Conservation (phyloP, 2,113 vertebrate genomes). For the Cepphus grylle region DNA sequence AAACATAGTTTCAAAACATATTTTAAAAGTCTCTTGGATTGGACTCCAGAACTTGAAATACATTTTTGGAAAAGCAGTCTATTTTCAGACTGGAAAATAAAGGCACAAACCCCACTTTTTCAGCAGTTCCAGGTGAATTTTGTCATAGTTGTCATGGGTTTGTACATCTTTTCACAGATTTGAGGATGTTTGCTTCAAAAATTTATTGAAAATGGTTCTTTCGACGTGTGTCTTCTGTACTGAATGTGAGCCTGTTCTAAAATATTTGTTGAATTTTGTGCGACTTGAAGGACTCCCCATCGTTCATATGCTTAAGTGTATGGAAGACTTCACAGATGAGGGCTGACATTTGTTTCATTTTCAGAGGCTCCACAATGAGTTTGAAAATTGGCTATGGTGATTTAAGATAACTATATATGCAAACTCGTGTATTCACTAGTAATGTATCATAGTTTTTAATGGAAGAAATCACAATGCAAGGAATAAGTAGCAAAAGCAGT, state of each 20-base stretch:
- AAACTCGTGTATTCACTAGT: neutral
- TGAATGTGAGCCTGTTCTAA: neutral
- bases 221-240: neutral
- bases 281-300: neutral
- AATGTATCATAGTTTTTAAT: accelerated
- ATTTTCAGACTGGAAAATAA: neutral
- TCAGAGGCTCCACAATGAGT: neutral
- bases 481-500: neutral
- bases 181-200: neutral
- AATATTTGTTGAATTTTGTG: neutral
- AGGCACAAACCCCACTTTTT: neutral
- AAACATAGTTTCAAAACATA: neutral
- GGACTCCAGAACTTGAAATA: neutral
- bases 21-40: neutral
- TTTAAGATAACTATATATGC: neutral
- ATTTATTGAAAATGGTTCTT: neutral
- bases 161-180: neutral
- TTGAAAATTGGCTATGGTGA: neutral
- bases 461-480: neutral
- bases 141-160: neutral
- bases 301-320: neutral
- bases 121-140: neutral
- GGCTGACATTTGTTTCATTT: neutral
- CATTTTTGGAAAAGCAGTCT: neutral
- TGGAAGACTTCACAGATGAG: neutral